Evolutionary conservation across 2,797 vertebrate species (phyloP).

Genomic region (Hylomyscus alleni): DNA sequence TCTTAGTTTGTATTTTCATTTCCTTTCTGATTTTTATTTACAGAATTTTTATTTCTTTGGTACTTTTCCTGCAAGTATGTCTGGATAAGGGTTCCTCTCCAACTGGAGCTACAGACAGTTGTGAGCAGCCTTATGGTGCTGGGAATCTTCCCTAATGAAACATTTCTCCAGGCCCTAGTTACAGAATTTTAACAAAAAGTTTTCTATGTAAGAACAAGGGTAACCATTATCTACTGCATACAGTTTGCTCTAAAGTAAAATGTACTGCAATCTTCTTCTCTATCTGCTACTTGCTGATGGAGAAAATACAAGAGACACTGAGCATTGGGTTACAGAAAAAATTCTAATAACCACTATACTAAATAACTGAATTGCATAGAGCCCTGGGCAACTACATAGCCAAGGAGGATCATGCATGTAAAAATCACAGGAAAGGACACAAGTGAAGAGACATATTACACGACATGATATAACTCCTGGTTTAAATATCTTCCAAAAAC

Average conservation of each 20-base stretch:
- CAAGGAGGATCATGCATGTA: not conserved
- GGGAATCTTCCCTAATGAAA: not conserved
- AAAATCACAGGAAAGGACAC: not conserved
- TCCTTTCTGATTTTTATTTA: constrained; percentile 26
- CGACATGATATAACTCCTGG: not conserved
- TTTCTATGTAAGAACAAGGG: not conserved
- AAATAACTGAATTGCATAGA: not conserved
- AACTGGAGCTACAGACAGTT: not conserved
- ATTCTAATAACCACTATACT: not conserved
- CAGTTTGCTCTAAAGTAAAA: constrained; percentile 42
- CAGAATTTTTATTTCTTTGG: not conserved
- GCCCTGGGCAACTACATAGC: not conserved
- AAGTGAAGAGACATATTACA: not conserved
- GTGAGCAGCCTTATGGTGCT: not conserved
- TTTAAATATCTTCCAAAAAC: constrained; percentile 35
- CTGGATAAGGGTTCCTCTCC: not conserved
- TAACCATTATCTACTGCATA: not conserved
- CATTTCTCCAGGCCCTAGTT: not conserved
- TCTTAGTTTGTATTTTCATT: constrained; percentile 1
- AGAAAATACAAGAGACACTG: not conserved
- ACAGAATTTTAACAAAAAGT: constrained; percentile 11
- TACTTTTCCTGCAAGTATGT: not conserved
- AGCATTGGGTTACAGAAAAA: not conserved
- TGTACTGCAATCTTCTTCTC: not conserved
- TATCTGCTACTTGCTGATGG: not conserved